phyloP scores from a whole-genome alignment of 2,797 vertebrate genomes.

The Rhyacichthys aspro region DNA sequence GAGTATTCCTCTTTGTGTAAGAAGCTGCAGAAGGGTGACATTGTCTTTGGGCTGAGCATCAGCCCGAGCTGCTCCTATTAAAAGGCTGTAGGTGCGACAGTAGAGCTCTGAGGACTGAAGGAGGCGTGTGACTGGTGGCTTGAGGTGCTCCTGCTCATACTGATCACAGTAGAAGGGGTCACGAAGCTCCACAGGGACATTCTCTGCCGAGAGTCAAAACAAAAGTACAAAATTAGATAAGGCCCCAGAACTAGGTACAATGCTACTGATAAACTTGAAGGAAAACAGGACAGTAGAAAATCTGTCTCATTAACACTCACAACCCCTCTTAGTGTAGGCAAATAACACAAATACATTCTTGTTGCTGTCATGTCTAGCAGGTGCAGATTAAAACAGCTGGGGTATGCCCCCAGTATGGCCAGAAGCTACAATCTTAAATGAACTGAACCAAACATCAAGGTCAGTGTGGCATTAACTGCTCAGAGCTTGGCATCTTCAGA shows the following conservation, averaged over 20 bases:
- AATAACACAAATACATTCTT: too few species aligned
- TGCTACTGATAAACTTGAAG: background rate
- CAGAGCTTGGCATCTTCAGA: conserved; percentile 36
- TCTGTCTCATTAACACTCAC: too few species aligned
- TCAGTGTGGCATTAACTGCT: conserved; percentile 49
- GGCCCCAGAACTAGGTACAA: conserved; percentile 2
- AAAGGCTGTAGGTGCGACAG: conserved; percentile 85
- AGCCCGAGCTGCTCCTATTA: conserved; percentile 53
- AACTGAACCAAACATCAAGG: conserved; percentile 49
- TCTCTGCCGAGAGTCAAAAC: conserved; percentile 75
- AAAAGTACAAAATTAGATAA: conserved; percentile 36
- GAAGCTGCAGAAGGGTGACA: conserved; percentile 80
- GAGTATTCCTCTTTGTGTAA: conserved; percentile 78
- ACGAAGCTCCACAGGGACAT: conserved; percentile 89
- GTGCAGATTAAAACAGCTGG: conserved; percentile 30
- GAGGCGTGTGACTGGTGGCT: conserved; percentile 88
- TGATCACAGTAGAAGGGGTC: conserved; percentile 96
- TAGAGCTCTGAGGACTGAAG: conserved; percentile 90
- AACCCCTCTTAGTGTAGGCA: too few species aligned
- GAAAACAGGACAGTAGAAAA: background rate
- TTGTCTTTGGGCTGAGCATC: conserved; percentile 81
- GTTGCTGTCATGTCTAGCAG: background rate
- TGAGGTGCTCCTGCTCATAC: conserved; percentile 95
- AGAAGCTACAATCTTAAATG: conserved; percentile 46
- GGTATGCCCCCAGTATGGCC: background rate